phyloP scores from a whole-genome alignment of 2,113 vertebrate species.

The Rynchops niger region DNA sequence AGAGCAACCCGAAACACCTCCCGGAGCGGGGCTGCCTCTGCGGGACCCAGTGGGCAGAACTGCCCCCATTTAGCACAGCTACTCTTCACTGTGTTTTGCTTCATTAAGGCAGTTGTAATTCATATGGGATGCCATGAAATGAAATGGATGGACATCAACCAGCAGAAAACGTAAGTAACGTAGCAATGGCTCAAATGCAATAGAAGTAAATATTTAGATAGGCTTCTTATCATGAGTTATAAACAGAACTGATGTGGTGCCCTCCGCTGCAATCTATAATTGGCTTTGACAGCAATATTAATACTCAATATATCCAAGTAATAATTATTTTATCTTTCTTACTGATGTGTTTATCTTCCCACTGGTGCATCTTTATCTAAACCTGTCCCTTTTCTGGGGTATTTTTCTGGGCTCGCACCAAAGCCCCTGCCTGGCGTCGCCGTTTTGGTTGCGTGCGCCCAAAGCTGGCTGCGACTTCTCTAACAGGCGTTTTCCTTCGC shows the following conservation, averaged over 20 bases:
- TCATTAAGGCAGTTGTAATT: not conserved
- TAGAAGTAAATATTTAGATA: not conserved
- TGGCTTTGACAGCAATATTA: not conserved
- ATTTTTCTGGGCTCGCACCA: not conserved
- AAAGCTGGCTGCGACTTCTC: not conserved
- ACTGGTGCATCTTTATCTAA: not conserved
- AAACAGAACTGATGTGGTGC: not conserved
- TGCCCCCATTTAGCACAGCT: too few relatives aligned
- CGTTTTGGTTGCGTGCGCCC: not conserved
- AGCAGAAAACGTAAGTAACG: not conserved
- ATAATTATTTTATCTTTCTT: not conserved
- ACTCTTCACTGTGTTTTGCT: not conserved
- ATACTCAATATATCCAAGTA: not conserved
- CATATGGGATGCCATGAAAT: not conserved
- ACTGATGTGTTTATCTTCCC: not conserved
- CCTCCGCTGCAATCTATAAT: not conserved
- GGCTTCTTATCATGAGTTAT: not conserved
- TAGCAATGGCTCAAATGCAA: not conserved
- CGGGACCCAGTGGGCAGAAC: too few relatives aligned
- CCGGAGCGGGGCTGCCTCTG: fast-evolving
- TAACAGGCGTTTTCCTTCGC: not conserved
- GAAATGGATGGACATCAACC: not conserved
- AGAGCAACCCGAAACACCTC: not conserved
- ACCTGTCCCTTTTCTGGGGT: too few relatives aligned
- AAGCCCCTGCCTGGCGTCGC: not conserved